Evolutionary conservation across 2,797 vertebrate genomes (phyloP), one percentile per base, ranked within the genome.

Genomic region (Pantherophis vulpinus): DNA sequence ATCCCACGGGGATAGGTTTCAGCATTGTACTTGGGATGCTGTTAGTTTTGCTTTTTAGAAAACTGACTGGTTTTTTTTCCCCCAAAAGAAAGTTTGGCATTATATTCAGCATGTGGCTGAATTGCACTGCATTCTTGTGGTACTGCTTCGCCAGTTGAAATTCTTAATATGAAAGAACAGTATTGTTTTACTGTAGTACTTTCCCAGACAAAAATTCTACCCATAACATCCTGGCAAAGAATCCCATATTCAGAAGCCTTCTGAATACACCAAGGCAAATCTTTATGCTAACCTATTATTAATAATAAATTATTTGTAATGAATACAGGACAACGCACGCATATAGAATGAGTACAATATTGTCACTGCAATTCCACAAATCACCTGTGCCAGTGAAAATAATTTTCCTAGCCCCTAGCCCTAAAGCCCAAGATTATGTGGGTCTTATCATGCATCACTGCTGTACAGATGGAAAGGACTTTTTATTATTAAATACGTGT

Each of bases 91-190:
- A 79, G 93, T 54, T 87, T 92, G 14, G 47, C 51, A 95, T 95
- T 95, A 92, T 96, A 96, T 91, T 95, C 94, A 95, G 89, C 25
- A 74, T 51, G 87, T 0, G 70, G 95, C 90, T 93, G 89, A 94
- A 94, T 8, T 95, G 90, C 94, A 94, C 87, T 91, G 51, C n/a
- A 93, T 94, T 93, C 90, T 93, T 94, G 93, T 95, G 91, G 90
- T 90, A 93, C 91, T 92, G 91, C 94, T 91, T 95, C 94, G 91
- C 93, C 95, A 93, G 94, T 93, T 95, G 95, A 94, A 96, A 92
- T 92, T 56, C 90, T 94, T 66, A 92, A 95, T 93, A 96, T 20
- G 63, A 93, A 95, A 83, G 47, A 92, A 89, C 86, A 93, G 47
- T 88, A 94, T 79, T 96, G 92, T 88, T 96, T 63, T 83, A 83